These are phyloP conservation scores for Syrista parreyssii DNA, from an alignment of 2,888 invertebrate genomes.

Conservation along the genomic window DNA sequence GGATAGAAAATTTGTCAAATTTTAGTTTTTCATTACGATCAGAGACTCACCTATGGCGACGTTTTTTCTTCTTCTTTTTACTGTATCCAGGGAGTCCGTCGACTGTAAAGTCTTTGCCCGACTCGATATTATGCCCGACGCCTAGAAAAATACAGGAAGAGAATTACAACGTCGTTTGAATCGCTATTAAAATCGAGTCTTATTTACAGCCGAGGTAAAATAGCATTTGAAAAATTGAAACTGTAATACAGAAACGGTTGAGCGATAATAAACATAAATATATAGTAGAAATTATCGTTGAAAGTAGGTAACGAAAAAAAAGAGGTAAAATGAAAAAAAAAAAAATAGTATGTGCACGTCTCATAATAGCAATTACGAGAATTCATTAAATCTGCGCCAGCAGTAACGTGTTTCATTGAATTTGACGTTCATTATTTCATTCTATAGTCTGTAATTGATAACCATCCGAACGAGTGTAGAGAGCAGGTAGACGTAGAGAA, in stretches of 20 bases:
- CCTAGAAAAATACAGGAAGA: slow-evolving; percentile 68
- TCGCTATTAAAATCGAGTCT: background rate
- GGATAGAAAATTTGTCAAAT: background rate
- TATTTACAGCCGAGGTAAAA: background rate
- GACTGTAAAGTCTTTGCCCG: slow-evolving; percentile 85
- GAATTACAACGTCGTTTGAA: background rate
- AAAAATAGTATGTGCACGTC: background rate
- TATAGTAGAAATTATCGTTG: background rate
- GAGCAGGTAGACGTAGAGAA: slow-evolving; percentile 31
- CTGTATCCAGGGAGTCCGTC: slow-evolving; percentile 85
- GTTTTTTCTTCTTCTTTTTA: slow-evolving; percentile 95
- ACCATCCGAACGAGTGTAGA: slow-evolving; percentile 41
- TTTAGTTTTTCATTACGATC: slow-evolving; percentile 28
- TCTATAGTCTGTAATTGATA: slow-evolving; percentile 47
- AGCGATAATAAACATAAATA: background rate
- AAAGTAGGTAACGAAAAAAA: background rate
- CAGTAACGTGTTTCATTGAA: slow-evolving; percentile 14
- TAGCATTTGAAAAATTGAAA: background rate
- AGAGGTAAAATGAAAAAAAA: background rate
- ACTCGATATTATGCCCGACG: slow-evolving; percentile 76
- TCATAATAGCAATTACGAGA: background rate
- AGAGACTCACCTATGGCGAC: slow-evolving; percentile 86
- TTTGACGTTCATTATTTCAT: slow-evolving; percentile 48
- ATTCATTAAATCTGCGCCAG: background rate
- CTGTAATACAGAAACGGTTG: slow-evolving; percentile 5